Conservation (phyloP, 2,113 vertebrate species). For the Microtus montanus region DNA sequence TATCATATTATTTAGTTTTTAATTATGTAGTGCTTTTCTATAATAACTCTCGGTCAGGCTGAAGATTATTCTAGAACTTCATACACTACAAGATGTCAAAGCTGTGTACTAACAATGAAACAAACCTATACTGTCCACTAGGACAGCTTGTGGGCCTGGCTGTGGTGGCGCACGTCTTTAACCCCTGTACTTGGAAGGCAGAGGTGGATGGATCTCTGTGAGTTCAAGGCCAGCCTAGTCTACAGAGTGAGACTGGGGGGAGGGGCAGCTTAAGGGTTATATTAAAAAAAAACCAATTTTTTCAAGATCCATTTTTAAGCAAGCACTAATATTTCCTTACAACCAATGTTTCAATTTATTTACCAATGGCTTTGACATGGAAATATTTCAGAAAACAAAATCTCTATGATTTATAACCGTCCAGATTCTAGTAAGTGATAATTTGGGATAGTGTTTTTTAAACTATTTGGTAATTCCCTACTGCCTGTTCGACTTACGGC, state of each 20-base stretch:
- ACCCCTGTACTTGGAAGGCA: neutral
- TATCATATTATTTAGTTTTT: slow-evolving; percentile 50
- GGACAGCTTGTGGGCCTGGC: neutral
- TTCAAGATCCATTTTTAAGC: slow-evolving; percentile 47
- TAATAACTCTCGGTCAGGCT: slow-evolving; percentile 33
- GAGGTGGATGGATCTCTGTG: neutral
- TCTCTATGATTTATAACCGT: neutral
- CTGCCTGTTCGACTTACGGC: slow-evolving; percentile 36
- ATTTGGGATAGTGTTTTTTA: slow-evolving; percentile 55
- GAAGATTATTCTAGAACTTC: slow-evolving; percentile 52
- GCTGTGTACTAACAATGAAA: neutral
- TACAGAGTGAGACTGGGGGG: neutral
- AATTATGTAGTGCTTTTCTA: slow-evolving; percentile 46
- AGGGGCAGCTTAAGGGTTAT: neutral
- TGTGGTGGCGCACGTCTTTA: neutral
- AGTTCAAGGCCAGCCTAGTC: neutral
- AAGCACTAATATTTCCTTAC: slow-evolving; percentile 36
- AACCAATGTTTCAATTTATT: slow-evolving; percentile 24
- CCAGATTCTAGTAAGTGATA: slow-evolving; percentile 42
- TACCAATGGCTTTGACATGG: slow-evolving; percentile 24
- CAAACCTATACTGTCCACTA: slow-evolving; percentile 7
- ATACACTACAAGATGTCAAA: slow-evolving; percentile 25
- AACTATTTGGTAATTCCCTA: slow-evolving; percentile 49
- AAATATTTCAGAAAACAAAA: slow-evolving; percentile 14
- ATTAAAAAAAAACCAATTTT: neutral